A percentile compares a stretch with the other conserved stretches of the same genome.
Evolutionary conservation across 2,113 vertebrate species (phyloP).

Genomic region (Dermatemys mawii): DNA sequence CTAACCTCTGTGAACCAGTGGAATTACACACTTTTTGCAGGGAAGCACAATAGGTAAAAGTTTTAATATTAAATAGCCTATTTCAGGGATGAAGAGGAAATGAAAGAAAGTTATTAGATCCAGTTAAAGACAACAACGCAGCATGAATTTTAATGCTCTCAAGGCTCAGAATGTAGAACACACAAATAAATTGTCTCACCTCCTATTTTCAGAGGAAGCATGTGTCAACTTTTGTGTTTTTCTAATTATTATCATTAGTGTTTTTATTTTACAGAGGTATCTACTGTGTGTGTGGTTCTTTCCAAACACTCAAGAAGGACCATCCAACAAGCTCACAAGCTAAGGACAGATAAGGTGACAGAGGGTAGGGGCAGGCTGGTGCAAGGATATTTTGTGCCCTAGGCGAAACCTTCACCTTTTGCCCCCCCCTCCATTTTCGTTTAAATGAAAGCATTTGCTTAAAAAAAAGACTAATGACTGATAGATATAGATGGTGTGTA

Average conservation of each 20-base stretch:
- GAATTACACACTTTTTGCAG: background rate
- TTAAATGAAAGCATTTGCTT: no score
- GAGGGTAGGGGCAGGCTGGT: no score
- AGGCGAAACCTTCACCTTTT: no score
- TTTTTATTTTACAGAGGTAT: background rate
- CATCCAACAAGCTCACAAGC: background rate
- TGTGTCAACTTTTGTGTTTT: background rate
- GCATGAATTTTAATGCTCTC: background rate
- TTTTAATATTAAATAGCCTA: constrained; percentile 2
- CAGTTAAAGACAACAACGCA: background rate
- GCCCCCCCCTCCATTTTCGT: no score
- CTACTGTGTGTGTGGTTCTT: background rate
- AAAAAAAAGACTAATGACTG: no score
- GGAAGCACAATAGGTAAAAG: background rate
- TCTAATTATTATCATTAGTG: background rate
- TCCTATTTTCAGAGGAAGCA: background rate
- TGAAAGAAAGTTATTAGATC: background rate
- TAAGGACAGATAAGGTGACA: background rate
- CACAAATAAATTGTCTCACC: background rate
- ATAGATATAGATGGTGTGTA: no score
- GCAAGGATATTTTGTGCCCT: no score
- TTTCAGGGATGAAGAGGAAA: background rate
- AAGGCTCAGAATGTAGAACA: background rate
- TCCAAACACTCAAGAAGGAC: background rate
- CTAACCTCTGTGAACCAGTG: background rate